These are phyloP conservation scores for Gryllus bimaculatus DNA, from an alignment of 1,140 invertebrate genomes.

Conservation along the genomic window DNA sequence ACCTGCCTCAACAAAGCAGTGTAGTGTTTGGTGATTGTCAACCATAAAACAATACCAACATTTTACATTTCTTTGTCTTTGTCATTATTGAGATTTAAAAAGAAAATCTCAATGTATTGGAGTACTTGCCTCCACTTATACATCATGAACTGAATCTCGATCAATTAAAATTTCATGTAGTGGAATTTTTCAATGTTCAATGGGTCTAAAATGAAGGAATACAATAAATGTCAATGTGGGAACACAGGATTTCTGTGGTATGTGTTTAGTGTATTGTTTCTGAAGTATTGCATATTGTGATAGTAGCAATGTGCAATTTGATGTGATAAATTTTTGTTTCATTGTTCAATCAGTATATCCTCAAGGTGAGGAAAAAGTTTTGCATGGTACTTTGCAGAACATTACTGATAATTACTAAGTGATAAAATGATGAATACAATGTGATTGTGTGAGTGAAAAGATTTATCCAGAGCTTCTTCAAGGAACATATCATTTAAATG, in stretches of 20 bases:
- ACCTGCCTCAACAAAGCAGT: not conserved
- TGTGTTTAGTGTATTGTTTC: not conserved
- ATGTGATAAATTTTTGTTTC: not conserved
- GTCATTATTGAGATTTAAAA: not conserved
- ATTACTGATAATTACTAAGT: not conserved
- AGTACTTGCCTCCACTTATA: not conserved
- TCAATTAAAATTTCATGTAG: not conserved
- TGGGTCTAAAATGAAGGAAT: not conserved
- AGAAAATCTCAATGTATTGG: not conserved
- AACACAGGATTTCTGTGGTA: not conserved
- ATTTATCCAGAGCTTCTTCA: not conserved
- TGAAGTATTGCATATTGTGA: not conserved
- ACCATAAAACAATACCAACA: not conserved
- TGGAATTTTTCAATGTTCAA: not conserved
- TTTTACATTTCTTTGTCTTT: not conserved
- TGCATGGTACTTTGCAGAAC: not conserved
- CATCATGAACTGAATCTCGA: not conserved
- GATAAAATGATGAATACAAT: not conserved
- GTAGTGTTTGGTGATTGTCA: not conserved
- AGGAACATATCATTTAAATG: not conserved
- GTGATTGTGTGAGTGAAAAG: not conserved
- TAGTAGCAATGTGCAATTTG: not conserved
- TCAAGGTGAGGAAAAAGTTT: not conserved
- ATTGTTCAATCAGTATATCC: not conserved
- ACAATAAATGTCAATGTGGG: not conserved